Evolutionary conservation across 2,888 invertebrate genomes (phyloP), one percentile per base, ranked within the genome.

Genomic region (Halictus quadricinctus): DNA sequence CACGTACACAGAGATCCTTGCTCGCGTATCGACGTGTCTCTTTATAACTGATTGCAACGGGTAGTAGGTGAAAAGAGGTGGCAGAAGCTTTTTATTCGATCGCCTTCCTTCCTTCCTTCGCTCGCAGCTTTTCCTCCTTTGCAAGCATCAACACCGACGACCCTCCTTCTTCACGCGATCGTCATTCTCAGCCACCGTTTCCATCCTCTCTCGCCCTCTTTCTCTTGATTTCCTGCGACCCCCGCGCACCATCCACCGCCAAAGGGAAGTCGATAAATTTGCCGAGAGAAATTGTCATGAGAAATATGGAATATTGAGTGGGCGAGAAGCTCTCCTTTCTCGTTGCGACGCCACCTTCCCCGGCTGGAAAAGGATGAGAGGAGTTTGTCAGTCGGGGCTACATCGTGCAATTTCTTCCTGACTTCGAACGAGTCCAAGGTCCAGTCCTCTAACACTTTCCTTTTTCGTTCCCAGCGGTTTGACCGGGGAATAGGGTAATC

Each of bases 251-350:
- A 75, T 72, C 69, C 64, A 54, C 83, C 72, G 70, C 83, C 80
- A 88, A 90, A 88, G 88, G 88, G 87, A 91, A 88, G 89, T 93
- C 93, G 91, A 92, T 92, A 93, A 92, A 93, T 92, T 93, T 90
- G 88, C 90, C 89, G 72, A 83, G 88, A 90, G 89, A 92, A 93
- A 92, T 92, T 92, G 92, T 92, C 91, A 88, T 88, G 89, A 90
- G 88, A 92, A 91, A 90, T 91, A 88, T 90, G 89, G 92, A 92
- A 92, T 92, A 93, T 92, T 90, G 92, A 92, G 90, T 89, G 85
- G 86, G 86, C 84, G 80, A 83, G 87, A 87, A 86, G 81, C 83
- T 84, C 64, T 36, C 36, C 41, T 58, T 72, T 72, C 58, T 78
- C 66, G 54, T 25, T 5, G 43, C 72, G 60, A 29, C 70, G 73